phyloP scores from a whole-genome alignment of 1,140 invertebrate genomes.

The Stegodyphus dumicola region DNA sequence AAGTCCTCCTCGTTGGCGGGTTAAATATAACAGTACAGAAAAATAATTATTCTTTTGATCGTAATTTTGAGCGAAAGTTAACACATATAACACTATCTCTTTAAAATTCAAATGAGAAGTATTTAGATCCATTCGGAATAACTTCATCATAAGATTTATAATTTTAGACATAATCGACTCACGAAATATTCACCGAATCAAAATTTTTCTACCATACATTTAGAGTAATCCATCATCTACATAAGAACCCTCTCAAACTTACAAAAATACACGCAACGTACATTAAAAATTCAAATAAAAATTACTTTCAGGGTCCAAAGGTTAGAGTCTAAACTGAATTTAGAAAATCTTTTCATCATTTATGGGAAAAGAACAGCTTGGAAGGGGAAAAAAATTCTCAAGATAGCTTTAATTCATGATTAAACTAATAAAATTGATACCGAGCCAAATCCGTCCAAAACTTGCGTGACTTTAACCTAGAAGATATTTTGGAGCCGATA shows the following conservation, averaged over 20 bases:
- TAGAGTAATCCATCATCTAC: neutral
- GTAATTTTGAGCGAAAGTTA: too few relatives aligned
- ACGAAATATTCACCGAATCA: too few relatives aligned
- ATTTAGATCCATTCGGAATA: too few relatives aligned
- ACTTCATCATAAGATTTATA: too few relatives aligned
- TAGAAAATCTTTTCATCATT: conserved; percentile 28
- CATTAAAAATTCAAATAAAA: conserved; percentile 57
- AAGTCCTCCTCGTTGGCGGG: too few relatives aligned
- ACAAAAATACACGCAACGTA: conserved; percentile 6
- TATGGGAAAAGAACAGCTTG: conserved; percentile 48
- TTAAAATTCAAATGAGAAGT: too few relatives aligned
- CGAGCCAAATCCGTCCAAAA: conserved; percentile 10
- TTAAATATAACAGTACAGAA: too few relatives aligned
- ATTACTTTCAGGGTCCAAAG: conserved; percentile 41
- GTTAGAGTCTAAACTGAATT: conserved; percentile 31
- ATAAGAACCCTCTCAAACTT: neutral
- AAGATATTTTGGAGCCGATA: conserved; percentile 13
- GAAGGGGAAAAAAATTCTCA: conserved; percentile 12
- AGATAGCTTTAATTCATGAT: conserved; percentile 48
- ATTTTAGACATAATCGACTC: too few relatives aligned
- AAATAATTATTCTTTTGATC: too few relatives aligned
- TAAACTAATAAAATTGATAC: conserved; percentile 50
- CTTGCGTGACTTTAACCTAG: conserved; percentile 40
- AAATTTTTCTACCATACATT: too few relatives aligned
- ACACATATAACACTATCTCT: too few relatives aligned